Evolutionary conservation across 2,113 vertebrate genomes (phyloP).

Genomic region (Gulo gulo): DNA sequence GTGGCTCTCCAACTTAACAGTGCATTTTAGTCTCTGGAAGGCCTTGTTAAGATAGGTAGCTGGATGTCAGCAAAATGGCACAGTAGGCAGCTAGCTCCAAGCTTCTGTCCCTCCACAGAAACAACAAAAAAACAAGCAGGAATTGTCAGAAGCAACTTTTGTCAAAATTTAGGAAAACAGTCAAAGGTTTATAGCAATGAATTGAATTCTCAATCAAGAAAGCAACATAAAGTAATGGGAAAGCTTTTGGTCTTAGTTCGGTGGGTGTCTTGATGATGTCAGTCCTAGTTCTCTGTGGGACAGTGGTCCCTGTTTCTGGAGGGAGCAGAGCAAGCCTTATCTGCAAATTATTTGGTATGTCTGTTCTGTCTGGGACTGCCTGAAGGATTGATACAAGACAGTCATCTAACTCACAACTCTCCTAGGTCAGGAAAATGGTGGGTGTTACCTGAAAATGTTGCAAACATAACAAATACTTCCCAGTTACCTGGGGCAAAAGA

Average conservation of each 20-base stretch:
- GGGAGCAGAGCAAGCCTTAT: not conserved
- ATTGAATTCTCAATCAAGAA: not conserved
- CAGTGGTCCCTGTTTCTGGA: not conserved
- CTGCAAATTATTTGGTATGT: not conserved
- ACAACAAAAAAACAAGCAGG: not conserved
- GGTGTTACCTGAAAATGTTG: not conserved
- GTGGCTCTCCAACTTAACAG: not conserved
- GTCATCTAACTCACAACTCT: not conserved
- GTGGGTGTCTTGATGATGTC: not conserved
- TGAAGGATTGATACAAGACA: not conserved
- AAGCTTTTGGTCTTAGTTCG: not conserved
- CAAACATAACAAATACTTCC: not conserved
- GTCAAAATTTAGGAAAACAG: not conserved
- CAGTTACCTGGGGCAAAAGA: not conserved
- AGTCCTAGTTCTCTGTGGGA: not conserved
- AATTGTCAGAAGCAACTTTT: not conserved
- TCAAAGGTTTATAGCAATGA: not conserved
- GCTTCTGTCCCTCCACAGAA: not conserved
- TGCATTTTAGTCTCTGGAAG: not conserved
- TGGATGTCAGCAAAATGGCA: not conserved
- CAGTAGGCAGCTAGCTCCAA: not conserved
- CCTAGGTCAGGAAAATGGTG: not conserved
- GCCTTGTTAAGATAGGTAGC: not conserved
- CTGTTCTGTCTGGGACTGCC: not conserved
- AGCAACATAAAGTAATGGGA: not conserved